Base-by-base conservation (phyloP, 2,113 vertebrate species). In the Centropus bengalensis region DNA sequence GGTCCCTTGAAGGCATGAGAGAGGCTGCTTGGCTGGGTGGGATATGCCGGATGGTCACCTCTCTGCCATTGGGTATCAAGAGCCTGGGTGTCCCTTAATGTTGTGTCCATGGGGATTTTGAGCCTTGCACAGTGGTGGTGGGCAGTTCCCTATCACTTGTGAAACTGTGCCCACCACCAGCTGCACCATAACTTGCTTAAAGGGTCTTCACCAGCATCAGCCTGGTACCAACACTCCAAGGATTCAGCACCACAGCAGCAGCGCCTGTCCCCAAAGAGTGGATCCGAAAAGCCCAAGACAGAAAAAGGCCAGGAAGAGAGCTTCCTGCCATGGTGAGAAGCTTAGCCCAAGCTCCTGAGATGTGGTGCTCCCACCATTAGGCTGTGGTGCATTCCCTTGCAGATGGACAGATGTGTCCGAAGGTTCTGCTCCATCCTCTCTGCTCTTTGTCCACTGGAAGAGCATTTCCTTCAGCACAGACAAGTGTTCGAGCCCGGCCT, bases 51-150 rank as follows among this genome's bases (percentile, higher is more conserved):
- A 42, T 22, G 47, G 12, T 3, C 49, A 24, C 10, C 18, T 9
- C 17, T 76, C 26, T 74, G 24, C 33, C 69, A 5, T 2, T 18
- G 64, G 20, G 13, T 66, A 22, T 8, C 75, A 45, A 32, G 45
- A 83, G 2, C 16, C 30, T 75, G 59, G 4, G 24, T 63, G 77
- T 40, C 24, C 23, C 12, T n/a, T 8, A 1, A 3, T 75, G 32
- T 10, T 75, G 52, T 24, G 24, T 10, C 76, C 30, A 9, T 10
- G 16, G 28, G 60, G 51, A 55, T 6, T 55, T 70, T 10, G 47
- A 67, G 20, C 5, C 26, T 68, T 0, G 0, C 2, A 0, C 12
- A 18, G 6, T 14, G n/a, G 4, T 32, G 21, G 14, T 55, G n/a
- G 56, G 54, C 64, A 89, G 62, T 9, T 75, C 36, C 36, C 20